phyloP scores from a whole-genome alignment of 2,113 vertebrate species.

The Trichechus manatus region DNA sequence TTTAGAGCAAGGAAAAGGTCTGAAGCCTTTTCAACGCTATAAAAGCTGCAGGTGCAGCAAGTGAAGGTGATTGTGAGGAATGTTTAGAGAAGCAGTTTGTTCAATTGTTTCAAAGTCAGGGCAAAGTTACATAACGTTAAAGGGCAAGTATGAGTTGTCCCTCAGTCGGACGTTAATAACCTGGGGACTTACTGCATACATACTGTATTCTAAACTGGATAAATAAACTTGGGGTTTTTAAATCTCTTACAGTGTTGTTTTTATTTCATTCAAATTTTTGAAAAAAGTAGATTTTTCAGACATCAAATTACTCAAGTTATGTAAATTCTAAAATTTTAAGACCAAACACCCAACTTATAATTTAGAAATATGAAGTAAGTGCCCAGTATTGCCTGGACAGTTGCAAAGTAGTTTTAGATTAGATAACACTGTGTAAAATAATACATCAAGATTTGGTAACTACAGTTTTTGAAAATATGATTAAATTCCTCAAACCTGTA shows the following conservation, averaged over 20 bases:
- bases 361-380: slow-evolving; percentile 54
- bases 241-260: not conserved
- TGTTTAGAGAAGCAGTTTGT: too few species aligned
- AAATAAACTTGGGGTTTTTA: slow-evolving; percentile 39
- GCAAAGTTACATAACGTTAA: too few species aligned
- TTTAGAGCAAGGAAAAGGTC: too few species aligned
- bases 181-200: not conserved
- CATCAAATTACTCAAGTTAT: not conserved
- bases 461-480: slow-evolving; percentile 42
- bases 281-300: slow-evolving; percentile 29
- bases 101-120: too few species aligned
- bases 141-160: too few species aligned
- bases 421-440: not conserved
- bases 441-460: slow-evolving; percentile 1
- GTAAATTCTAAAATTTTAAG: slow-evolving; percentile 17
- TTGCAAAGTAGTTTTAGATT: slow-evolving; percentile 2
- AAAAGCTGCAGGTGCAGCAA: too few species aligned
- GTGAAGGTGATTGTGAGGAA: too few species aligned
- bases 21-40: too few species aligned
- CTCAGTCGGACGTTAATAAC: too few species aligned
- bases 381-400: not conserved
- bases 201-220: slow-evolving; percentile 15
- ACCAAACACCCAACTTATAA: slow-evolving; percentile 16
- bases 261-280: slow-evolving; percentile 16
- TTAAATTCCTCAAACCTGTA: slow-evolving; percentile 25